Conservation (phyloP, 2,797 vertebrate genomes). For the Sebastes cheni region DNA sequence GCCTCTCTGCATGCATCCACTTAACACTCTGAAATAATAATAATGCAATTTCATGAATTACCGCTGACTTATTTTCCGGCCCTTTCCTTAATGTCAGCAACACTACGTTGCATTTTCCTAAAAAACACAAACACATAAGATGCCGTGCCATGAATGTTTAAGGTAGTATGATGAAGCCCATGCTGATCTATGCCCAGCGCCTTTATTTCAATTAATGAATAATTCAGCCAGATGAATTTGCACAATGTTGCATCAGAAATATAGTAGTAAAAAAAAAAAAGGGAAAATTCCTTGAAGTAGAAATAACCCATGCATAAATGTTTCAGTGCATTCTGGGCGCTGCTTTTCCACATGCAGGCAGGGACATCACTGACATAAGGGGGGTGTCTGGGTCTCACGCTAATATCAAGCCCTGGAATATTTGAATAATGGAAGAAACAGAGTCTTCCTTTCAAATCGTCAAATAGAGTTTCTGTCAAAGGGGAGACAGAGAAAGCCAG, state of each 20-base stretch:
- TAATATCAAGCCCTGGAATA: slow-evolving; percentile 81
- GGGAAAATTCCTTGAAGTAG: slow-evolving; percentile 75
- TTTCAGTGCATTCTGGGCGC: slow-evolving; percentile 72
- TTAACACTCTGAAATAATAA: slow-evolving; percentile 62
- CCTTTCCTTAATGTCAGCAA: slow-evolving; percentile 34
- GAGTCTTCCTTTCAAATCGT: slow-evolving; percentile 79
- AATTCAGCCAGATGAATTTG: slow-evolving; percentile 79
- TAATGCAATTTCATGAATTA: slow-evolving; percentile 58
- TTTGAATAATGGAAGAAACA: slow-evolving; percentile 84
- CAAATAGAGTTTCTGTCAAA: slow-evolving; percentile 83
- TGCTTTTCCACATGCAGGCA: slow-evolving; percentile 57
- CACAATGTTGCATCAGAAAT: slow-evolving; percentile 84
- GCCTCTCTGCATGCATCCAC: slow-evolving; percentile 56
- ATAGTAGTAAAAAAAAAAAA: slow-evolving; percentile 70
- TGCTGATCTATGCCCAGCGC: slow-evolving; percentile 54
- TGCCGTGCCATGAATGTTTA: slow-evolving; percentile 46
- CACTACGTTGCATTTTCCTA: slow-evolving; percentile 25
- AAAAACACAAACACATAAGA: slow-evolving; percentile 28
- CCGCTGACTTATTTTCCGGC: slow-evolving; percentile 35
- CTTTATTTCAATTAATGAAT: slow-evolving; percentile 78
- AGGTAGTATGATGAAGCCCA: slow-evolving; percentile 32
- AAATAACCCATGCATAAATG: slow-evolving; percentile 80
- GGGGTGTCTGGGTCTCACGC: slow-evolving; percentile 54
- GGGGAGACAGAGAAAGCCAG: slow-evolving; percentile 58
- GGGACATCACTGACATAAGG: slow-evolving; percentile 63